phyloP scores from a whole-genome alignment of 2,888 invertebrate species.

The Rotaria macrura region DNA sequence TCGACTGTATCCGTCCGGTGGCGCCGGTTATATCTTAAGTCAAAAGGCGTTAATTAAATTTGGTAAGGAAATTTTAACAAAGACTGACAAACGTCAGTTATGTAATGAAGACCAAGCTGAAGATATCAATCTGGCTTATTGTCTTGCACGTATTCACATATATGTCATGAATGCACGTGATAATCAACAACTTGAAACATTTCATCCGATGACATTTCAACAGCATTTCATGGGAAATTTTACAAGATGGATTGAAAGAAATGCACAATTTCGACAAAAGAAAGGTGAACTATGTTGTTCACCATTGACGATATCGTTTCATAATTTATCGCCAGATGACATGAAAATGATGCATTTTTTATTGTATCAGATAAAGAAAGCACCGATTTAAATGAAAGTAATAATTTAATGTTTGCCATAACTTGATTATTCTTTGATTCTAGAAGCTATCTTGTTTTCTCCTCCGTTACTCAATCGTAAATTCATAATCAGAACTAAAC shows the following conservation, averaged over 20 bases:
- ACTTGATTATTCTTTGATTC: too few species aligned
- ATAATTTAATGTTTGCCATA: too few species aligned
- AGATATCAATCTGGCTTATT: neutral
- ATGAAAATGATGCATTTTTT: neutral
- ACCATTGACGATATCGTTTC: neutral
- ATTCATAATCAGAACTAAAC: too few species aligned
- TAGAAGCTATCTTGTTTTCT: too few species aligned
- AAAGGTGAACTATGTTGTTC: neutral
- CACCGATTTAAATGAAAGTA: neutral
- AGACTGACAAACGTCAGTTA: neutral
- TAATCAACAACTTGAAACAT: neutral
- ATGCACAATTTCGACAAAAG: neutral
- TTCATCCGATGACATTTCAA: slow-evolving; percentile 17
- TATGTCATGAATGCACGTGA: neutral
- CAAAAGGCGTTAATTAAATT: neutral
- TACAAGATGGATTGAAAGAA: neutral
- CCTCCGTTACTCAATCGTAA: too few species aligned
- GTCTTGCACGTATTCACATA: neutral
- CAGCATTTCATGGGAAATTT: neutral
- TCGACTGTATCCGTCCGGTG: neutral
- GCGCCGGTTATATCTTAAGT: neutral
- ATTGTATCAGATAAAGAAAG: neutral
- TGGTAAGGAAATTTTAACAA: neutral
- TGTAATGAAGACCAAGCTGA: neutral
- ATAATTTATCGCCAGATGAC: neutral